Evolutionary conservation across 2,113 vertebrate species (phyloP).

Genomic region (Scopus umbretta): DNA sequence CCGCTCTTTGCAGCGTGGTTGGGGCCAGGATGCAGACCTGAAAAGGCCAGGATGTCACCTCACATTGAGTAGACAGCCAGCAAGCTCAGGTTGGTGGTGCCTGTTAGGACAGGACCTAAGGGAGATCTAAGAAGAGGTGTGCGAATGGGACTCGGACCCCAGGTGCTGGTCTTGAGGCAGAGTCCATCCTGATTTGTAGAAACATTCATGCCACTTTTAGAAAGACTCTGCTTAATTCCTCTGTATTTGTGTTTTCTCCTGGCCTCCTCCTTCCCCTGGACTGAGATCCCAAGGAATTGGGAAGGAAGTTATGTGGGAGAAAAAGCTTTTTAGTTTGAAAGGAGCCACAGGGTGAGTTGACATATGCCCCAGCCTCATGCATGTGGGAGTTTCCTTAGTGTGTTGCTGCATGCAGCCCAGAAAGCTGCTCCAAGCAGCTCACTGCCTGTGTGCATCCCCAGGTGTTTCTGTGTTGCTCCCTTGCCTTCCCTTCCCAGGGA

Average conservation of each 20-base stretch:
- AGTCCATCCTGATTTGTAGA: not conserved
- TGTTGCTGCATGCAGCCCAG: accelerated
- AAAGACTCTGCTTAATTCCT: not conserved
- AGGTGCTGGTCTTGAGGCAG: not conserved
- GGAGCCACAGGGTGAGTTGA: not conserved
- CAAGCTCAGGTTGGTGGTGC: not conserved
- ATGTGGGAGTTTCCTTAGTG: not conserved
- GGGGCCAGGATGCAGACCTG: not conserved
- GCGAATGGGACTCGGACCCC: accelerated
- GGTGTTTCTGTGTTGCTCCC: not conserved
- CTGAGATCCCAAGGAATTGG: not conserved
- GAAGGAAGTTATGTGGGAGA: not conserved
- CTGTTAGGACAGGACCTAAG: not conserved
- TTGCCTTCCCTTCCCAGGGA: not conserved
- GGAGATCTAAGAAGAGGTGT: accelerated
- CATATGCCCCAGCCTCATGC: accelerated
- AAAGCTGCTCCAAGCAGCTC: not conserved
- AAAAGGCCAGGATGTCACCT: not conserved
- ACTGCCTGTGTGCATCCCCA: not conserved
- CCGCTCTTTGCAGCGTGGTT: not conserved
- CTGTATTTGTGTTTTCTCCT: not conserved
- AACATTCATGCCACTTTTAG: accelerated
- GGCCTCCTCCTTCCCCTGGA: not conserved
- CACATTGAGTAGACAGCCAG: not conserved
- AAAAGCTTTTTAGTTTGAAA: not conserved